Percentiles rank a stretch among this genome's conserved stretches.
phyloP scores from a whole-genome alignment of 2,888 invertebrate species.

The Nomada goodeniana region DNA sequence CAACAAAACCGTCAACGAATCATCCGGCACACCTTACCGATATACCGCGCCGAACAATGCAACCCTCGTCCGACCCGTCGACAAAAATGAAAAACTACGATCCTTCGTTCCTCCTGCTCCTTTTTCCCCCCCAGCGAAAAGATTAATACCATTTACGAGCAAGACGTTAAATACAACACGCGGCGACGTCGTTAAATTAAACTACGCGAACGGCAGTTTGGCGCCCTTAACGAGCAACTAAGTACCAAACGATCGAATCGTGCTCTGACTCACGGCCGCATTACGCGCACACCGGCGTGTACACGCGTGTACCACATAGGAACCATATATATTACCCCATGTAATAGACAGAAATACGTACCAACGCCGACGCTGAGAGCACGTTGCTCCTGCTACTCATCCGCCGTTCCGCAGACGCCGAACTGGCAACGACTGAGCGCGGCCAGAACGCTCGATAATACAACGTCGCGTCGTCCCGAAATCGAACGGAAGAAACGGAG shows the following conservation, averaged over 20 bases:
- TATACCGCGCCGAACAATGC: too few species aligned
- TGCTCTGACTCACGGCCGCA: background rate
- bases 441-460: background rate
- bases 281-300: background rate
- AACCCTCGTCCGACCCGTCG: too few species aligned
- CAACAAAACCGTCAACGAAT: too few species aligned
- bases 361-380: slow-evolving; percentile 18
- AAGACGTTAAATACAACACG: background rate
- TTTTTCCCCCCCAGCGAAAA: background rate
- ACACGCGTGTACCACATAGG: background rate
- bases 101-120: background rate
- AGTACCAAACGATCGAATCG: slow-evolving; percentile 24
- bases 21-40: too few species aligned
- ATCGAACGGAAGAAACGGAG: slow-evolving; percentile 9
- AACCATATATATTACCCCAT: background rate
- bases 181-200: slow-evolving; percentile 17
- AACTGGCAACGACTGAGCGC: background rate
- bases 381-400: slow-evolving; percentile 39
- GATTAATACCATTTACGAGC: slow-evolving; percentile 6
- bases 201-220: slow-evolving; percentile 16
- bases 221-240: slow-evolving; percentile 27
- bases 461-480: slow-evolving; percentile 5
- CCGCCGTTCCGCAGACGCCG: slow-evolving; percentile 1
- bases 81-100: background rate
- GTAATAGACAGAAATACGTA: slow-evolving; percentile 39